Evolutionary conservation across 2,797 vertebrate genomes (phyloP), one percentile per base, ranked within the genome.

Genomic region (Hoplostethus atlanticus): DNA sequence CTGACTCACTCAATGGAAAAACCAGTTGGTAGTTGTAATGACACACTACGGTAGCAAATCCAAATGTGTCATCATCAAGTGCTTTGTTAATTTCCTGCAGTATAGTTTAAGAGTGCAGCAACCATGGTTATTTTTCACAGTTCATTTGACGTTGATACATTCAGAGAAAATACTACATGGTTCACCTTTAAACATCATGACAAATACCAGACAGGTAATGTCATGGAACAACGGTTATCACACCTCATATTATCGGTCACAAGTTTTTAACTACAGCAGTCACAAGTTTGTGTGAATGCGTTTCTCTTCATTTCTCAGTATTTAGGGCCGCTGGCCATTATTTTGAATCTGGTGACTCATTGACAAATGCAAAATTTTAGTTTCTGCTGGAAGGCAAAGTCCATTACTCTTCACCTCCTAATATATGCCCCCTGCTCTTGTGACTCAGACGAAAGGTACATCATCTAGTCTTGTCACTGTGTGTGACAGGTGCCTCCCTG

Each of bases 321-420:
- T 64, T 61, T 31, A 48, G 28, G 51, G 44, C 42, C 38, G 61
- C 36, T 53, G 58, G 48, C 58, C 8, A 38, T 55, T 34, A 16
- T 63, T 68, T 16, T 55, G 0, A 56, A 64, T 48, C 13, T 47
- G n/a, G 65, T 61, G 46, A 79, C 50, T 64, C 77, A 85, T 83
- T 83, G 61, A 63, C 50, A 71, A 56, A 68, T 44, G 8, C 30
- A 68, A 70, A 73, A 59, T 51, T 40, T 59, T 51, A 10, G 54
- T 64, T 86, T 60, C 64, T 40, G 46, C 73, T 73, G 4, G 38
- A 72, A 79, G 77, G 56, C 69, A 84, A 76, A 83, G 71, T 85
- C 64, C 71, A 57, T 25, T 31, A 16, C 54, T 77, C 54, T 30
- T 64, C 30, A 52, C 5, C n/a, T 13, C 16, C 51, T 44, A 12